Evolutionary conservation across 1,140 invertebrate species (phyloP), one percentile per base, ranked within the genome.

Genomic region (Drosophila willistoni): DNA sequence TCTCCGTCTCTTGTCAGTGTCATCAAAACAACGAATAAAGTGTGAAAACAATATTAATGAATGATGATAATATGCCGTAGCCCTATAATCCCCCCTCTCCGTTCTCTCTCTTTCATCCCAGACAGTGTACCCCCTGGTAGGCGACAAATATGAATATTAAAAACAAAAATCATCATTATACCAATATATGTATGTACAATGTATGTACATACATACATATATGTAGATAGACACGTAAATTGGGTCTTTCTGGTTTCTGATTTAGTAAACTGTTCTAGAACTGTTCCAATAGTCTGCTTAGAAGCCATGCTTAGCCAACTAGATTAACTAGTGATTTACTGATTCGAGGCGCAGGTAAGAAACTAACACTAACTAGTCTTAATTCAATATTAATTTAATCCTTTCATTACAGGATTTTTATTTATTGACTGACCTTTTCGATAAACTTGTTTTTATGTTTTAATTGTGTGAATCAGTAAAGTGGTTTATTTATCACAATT

Each of bases 131-230:
- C 44, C 44, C 44, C 17, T 14, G 44, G 44, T 51, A 51, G 44
- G 17, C 44, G 17, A 51, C 44, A 51, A 51, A 51, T 51, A 51
- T 17, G 44, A 51, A 51, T 51, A 51, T 51, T 51, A 51, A 51
- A 51, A 51, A 51, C 19, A 3, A 51, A 12, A 51, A 13, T 47
- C 44, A 47, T 47, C 14, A 47, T 29, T 7, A 47, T 47, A 3
- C 9, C 6, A 3, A 17, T 19, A 42, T 14, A 14, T 34, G 7
- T 34, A n/a, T n/a, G n/a, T n/a, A n/a, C n/a, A n/a, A n/a, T n/a
- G n/a, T n/a, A n/a, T n/a, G n/a, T n/a, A n/a, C n/a, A n/a, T 14
- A 22, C 1, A 22, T 25, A 25, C 22, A 25, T 25, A 25, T 25
- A 25, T 25, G 0, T 25, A 25, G 2, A 25, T 44, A 44, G 42